Evolutionary conservation across 1,140 invertebrate genomes (phyloP).

Genomic region (Tetraneura akinire): DNA sequence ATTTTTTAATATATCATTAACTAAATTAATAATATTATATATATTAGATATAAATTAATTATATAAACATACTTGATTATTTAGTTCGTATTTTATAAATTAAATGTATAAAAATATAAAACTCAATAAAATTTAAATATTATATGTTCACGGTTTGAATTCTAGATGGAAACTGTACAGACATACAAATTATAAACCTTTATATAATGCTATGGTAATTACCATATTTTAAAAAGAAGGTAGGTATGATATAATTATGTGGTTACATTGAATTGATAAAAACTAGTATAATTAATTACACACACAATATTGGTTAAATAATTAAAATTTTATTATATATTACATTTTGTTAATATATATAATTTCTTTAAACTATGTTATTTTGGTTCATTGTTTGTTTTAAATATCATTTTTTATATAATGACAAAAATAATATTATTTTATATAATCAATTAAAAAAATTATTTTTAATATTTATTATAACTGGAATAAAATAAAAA

Average conservation of each 20-base stretch:
- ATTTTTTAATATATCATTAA: background rate
- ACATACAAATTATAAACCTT: no score
- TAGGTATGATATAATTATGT: conserved; percentile 6
- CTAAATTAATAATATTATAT: background rate
- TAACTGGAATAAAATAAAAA: no score
- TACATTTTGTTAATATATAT: background rate
- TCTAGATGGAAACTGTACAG: background rate
- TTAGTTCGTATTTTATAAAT: background rate
- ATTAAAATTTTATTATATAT: background rate
- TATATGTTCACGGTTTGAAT: conserved; percentile 14
- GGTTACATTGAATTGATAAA: conserved; percentile 14
- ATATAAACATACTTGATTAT: conserved; percentile 25
- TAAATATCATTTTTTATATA: no score
- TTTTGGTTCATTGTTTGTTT: no score
- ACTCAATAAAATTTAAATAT: background rate
- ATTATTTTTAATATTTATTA: no score
- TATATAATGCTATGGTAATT: background rate
- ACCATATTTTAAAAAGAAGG: background rate
- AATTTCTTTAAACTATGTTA: background rate
- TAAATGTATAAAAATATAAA: background rate
- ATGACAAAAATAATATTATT: no score
- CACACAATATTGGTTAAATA: background rate
- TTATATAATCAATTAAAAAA: no score
- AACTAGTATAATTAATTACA: no score
- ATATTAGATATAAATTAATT: background rate